phyloP scores from a whole-genome alignment of 2,797 vertebrate genomes.

The Alauda arvensis region DNA sequence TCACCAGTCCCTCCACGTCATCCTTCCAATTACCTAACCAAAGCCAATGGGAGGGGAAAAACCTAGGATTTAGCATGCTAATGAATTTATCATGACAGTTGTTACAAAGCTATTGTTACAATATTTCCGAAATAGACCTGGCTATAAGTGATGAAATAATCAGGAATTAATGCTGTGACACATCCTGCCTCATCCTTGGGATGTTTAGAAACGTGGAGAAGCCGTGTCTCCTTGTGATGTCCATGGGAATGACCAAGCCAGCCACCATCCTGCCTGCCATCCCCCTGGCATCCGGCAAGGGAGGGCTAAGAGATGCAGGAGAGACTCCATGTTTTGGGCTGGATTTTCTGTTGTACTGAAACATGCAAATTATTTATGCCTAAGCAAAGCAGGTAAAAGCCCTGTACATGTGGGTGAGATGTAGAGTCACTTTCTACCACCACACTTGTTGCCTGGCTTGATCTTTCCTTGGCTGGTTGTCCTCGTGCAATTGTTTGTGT shows the following conservation, averaged over 20 bases:
- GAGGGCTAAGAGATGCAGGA: neutral
- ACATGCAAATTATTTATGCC: neutral
- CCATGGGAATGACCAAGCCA: neutral
- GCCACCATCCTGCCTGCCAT: neutral
- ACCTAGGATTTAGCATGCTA: neutral
- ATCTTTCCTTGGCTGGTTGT: neutral
- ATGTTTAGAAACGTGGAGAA: neutral
- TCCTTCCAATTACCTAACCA: neutral
- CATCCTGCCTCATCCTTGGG: neutral
- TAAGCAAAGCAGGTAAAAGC: neutral
- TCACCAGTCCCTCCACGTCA: neutral
- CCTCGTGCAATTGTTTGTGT: neutral
- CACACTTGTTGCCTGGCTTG: neutral
- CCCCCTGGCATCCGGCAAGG: fast-evolving
- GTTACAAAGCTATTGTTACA: neutral
- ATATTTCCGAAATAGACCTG: neutral
- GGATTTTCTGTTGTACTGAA: neutral
- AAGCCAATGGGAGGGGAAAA: neutral
- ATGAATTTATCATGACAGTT: neutral
- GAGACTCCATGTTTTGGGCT: neutral
- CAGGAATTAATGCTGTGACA: neutral
- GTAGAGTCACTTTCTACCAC: neutral
- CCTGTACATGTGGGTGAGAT: fast-evolving
- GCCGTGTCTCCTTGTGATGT: fast-evolving
- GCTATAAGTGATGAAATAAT: neutral